Evolutionary conservation across 1,140 invertebrate species (phyloP), one percentile per base, ranked within the genome.

Genomic region (Sarcophaga bullata): DNA sequence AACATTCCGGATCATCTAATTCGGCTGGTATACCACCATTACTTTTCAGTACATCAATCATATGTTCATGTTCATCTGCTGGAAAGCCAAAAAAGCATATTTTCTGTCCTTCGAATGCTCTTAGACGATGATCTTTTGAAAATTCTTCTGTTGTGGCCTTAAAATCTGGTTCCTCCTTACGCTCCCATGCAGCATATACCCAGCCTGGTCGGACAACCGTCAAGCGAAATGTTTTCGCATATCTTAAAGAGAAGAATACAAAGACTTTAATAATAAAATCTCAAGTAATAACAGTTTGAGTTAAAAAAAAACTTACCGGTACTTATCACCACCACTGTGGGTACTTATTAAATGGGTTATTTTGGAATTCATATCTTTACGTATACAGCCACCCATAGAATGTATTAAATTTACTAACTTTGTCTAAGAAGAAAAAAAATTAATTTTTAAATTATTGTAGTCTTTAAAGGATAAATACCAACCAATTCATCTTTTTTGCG

Each of bases 281-380:
- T 19, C 8, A 73, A 19, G 9, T 19, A 9, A 15, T 76, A 6
- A 25, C 6, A 76, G 73, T 10, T n/a, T 17, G 3, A 50, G 11
- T 48, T 15, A 80, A 80, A n/a, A 49, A n/a, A 83, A 80, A 25
- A 82, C 87, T 89, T 80, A 90, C 86, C 93, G 92, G 88, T 96
- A 96, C 92, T 99, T 98, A 86, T 97, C 95, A 83, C 97, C 97
- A 68, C 94, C 94, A 86, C 95, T 95, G 87, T 93, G 93, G 86
- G 95, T 95, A 78, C 97, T 96, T 85, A 99, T 96, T 62, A 99
- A 92, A 92, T 99, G 97, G 75, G 97, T 99, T 82, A 97, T 95
- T 89, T 95, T 97, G 19, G 93, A 92, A 82, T 93, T 94, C 92
- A 97, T 95, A 85, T 98, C 96, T 91, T 95, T 96, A 76, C 97